Evolutionary conservation across 2,888 invertebrate genomes (phyloP).

Genomic region (Tineola bisselliella): DNA sequence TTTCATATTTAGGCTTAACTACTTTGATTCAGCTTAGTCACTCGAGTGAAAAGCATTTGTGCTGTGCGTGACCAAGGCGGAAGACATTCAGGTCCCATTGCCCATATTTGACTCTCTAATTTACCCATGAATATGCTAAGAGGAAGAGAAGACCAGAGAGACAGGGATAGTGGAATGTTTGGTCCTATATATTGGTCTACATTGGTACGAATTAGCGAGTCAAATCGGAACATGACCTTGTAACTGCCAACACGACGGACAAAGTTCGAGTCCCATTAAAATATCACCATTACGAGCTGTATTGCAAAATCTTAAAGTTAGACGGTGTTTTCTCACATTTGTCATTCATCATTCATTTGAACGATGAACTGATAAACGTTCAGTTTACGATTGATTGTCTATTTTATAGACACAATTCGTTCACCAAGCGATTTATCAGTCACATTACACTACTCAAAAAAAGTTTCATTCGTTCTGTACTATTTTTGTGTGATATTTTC

Average conservation of each 20-base stretch:
- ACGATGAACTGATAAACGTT: not conserved
- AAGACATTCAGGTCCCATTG: not conserved
- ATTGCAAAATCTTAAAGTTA: not conserved
- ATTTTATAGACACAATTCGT: not conserved
- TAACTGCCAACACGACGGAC: not conserved
- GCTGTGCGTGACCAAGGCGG: not conserved
- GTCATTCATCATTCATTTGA: slow-evolving; percentile 5
- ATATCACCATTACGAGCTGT: slow-evolving; percentile 10
- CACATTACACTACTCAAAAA: not conserved
- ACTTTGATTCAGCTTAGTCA: slow-evolving; percentile 20
- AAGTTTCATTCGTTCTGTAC: not conserved
- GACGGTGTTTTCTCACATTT: slow-evolving; percentile 10
- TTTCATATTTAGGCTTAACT: slow-evolving; percentile 53
- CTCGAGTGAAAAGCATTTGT: slow-evolving; percentile 6
- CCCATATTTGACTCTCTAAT: no score
- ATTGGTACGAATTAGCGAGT: not conserved
- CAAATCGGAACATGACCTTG: not conserved
- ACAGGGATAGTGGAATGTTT: not conserved
- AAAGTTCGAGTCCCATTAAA: not conserved
- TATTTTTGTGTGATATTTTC: not conserved
- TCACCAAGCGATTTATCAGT: not conserved
- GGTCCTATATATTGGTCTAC: not conserved
- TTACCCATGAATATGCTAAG: no score
- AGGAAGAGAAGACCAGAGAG: no score
- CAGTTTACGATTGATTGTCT: not conserved